Percentiles rank a stretch among this genome's conserved stretches.
Evolutionary conservation across 1,140 invertebrate genomes (phyloP).

Genomic region (Heliothis virescens): DNA sequence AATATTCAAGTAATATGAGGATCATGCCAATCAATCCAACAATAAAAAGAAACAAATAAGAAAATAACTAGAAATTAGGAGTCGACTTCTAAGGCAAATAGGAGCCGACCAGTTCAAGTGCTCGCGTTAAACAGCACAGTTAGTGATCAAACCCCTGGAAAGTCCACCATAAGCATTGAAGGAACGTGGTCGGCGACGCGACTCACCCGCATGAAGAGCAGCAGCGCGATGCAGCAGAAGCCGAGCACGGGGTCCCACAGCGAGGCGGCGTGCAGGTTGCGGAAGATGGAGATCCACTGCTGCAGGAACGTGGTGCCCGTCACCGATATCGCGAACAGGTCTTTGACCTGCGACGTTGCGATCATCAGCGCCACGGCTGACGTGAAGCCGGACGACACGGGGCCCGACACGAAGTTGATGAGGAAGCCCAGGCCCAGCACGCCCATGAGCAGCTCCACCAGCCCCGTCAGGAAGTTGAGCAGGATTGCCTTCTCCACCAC

Average conservation of each 20-base stretch:
- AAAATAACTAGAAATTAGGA: no score
- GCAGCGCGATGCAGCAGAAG: constrained; percentile 89
- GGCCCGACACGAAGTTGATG: constrained; percentile 97
- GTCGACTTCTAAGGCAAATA: no score
- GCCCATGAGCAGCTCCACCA: constrained; percentile 94
- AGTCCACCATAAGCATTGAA: background rate
- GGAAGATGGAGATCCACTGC: constrained; percentile 89
- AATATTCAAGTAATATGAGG: no score
- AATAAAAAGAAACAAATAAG: no score
- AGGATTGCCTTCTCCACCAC: constrained; percentile 92
- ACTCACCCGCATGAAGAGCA: constrained; percentile 90
- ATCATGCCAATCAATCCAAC: no score
- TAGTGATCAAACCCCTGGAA: no score
- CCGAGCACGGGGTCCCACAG: constrained; percentile 91
- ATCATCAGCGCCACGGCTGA: constrained; percentile 97
- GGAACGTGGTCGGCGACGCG: no score
- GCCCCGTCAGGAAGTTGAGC: constrained; percentile 92
- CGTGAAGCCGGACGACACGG: constrained; percentile 97
- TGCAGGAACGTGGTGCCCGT: constrained; percentile 91
- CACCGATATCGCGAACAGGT: constrained; percentile 92
- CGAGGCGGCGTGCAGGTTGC: constrained; percentile 87
- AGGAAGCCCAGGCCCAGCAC: constrained; percentile 96
- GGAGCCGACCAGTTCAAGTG: no score
- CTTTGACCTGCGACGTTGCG: constrained; percentile 95
- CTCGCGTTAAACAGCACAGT: no score